Evolutionary conservation across 2,888 invertebrate species (phyloP), one percentile per base, ranked within the genome.

Genomic region (Anthrax anthrax): DNA sequence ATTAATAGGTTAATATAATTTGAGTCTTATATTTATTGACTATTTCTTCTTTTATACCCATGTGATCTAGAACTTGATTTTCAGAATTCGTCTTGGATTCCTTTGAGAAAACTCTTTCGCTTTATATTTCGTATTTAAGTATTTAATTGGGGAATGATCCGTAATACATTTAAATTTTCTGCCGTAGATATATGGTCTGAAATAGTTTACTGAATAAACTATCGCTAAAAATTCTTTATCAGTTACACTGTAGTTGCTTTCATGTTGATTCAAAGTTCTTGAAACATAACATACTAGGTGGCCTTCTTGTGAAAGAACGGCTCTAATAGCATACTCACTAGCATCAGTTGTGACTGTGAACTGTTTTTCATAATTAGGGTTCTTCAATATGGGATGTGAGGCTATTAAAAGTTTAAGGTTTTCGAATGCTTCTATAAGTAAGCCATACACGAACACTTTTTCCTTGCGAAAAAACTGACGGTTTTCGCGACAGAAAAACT

Each of bases 351-450:
- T 47, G 9, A 44, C 6, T 14, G 18, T 27, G 16, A 47, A 47
- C 16, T 29, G 14, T 43, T 43, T 43, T 19, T 43, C 47, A 43
- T 29, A 47, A 10, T 43, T 39, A 18, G 43, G 43, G 32, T 18
- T 40, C 39, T 37, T 40, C 14, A 47, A 19, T 19, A 47, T 44
- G 3, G 37, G 41, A 18, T 47, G 44, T 17, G 40, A 18, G 13
- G 29, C 27, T 17, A 44, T 40, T n/a, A 44, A 32, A 16, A 16
- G 23, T 32, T 32, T 32, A 4, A 32, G 12, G 6, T 32, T 49
- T 53, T 50, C 18, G 49, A 46, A 27, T 49, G 46, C 41, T 51
- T 49, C 38, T 48, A 48, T n/a, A n/a, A n/a, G n/a, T n/a, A n/a
- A n/a, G n/a, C n/a, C n/a, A n/a, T n/a, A n/a, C n/a, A n/a, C n/a